Evolutionary conservation across 2,113 vertebrate genomes (phyloP).

Genomic region (Manacus vitellinus): DNA sequence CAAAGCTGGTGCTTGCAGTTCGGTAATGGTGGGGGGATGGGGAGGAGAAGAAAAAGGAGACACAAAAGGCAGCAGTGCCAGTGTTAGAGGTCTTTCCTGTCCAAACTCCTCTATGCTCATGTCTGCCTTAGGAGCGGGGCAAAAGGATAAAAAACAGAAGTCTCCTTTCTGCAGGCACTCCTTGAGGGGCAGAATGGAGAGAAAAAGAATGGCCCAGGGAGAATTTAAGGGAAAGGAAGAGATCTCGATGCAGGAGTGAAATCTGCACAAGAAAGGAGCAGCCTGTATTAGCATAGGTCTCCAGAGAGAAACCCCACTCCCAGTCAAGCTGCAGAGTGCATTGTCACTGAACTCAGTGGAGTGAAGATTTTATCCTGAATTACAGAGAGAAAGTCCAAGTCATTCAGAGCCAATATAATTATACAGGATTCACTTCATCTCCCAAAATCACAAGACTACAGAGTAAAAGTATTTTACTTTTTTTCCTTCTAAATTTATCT

Average conservation of each 20-base stretch:
- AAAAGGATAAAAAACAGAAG: background rate
- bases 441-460: background rate
- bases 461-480: background rate
- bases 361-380: background rate
- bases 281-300: background rate
- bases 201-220: background rate
- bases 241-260: background rate
- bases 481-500: background rate
- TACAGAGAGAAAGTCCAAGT: background rate
- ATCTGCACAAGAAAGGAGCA: background rate
- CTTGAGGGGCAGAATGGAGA: background rate
- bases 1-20: conserved; percentile 20
- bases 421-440: background rate
- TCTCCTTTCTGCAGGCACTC: background rate
- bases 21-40: conserved; percentile 18
- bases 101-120: background rate
- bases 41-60: background rate
- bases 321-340: background rate
- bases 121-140: background rate
- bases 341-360: background rate
- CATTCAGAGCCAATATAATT: background rate
- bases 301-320: background rate
- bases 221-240: background rate
- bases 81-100: background rate
- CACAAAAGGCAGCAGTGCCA: background rate